A percentile compares a stretch with the other conserved stretches of the same genome.
Conservation (phyloP, 2,888 invertebrate species). For the Tipula helvola region DNA sequence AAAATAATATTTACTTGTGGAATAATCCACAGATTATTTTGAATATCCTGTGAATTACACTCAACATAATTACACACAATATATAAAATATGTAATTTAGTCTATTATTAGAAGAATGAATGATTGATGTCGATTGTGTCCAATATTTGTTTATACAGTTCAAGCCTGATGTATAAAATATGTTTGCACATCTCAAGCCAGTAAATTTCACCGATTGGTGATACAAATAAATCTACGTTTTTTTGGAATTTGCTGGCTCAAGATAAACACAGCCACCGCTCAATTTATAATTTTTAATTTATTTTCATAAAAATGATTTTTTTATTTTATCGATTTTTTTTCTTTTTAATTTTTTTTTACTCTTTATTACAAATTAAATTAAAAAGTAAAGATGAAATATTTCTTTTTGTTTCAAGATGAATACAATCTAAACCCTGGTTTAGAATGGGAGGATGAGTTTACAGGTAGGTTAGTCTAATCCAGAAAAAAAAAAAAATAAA, state of each 20-base stretch:
- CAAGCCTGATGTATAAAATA: not conserved
- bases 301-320: not conserved
- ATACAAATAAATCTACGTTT: not conserved
- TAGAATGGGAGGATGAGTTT: constrained; percentile 99
- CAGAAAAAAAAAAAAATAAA: constrained; percentile 21
- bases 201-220: not conserved
- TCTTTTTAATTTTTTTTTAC: not conserved
- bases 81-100: not conserved
- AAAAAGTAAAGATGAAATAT: constrained; percentile 21
- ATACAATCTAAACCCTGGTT: constrained; percentile 99
- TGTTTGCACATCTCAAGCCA: not conserved
- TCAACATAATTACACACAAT: not conserved
- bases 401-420: constrained; percentile 73
- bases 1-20: not conserved
- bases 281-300: not conserved
- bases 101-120: not conserved
- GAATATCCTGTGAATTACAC: not conserved
- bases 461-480: constrained; percentile 76
- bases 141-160: not conserved
- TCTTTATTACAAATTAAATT: constrained; percentile 6
- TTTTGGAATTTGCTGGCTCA: not conserved
- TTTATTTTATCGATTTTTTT: not conserved
- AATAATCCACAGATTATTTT: not conserved
- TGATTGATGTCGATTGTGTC: not conserved
- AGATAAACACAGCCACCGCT: not conserved